Conservation (phyloP, 2,113 vertebrate species). For the Psittacus erithacus region DNA sequence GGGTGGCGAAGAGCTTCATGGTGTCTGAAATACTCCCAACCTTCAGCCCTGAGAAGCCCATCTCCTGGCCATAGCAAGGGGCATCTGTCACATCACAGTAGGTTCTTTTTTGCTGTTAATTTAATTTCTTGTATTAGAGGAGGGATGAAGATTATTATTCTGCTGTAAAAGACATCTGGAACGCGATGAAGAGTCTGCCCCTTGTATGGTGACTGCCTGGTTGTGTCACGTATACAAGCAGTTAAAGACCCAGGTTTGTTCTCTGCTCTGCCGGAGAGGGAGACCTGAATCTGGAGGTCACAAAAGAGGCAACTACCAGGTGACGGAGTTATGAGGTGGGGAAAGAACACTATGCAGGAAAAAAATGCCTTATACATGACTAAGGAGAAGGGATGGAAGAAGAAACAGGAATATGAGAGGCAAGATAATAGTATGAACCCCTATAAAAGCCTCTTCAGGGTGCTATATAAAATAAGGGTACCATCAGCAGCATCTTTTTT, state of each 20-base stretch:
- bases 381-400: background rate
- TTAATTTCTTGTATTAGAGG: background rate
- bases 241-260: background rate
- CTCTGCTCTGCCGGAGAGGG: background rate
- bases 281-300: background rate
- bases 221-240: background rate
- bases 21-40: background rate
- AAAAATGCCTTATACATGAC: background rate
- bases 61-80: background rate
- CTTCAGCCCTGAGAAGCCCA: background rate
- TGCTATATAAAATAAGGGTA: background rate
- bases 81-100: background rate
- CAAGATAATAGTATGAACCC: background rate
- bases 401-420: background rate
- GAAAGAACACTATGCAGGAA: background rate
- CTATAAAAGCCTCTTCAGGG: background rate
- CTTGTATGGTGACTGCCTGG: background rate
- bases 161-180: background rate
- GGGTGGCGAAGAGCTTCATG: fast-evolving
- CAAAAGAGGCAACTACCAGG: background rate
- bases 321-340: background rate
- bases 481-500: background rate
- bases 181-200: background rate
- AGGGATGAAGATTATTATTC: background rate
- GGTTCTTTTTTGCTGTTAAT: background rate